Evolutionary conservation across 2,797 vertebrate genomes (phyloP), one percentile per base, ranked within the genome.

Genomic region (Paedocypris micromegethes): DNA sequence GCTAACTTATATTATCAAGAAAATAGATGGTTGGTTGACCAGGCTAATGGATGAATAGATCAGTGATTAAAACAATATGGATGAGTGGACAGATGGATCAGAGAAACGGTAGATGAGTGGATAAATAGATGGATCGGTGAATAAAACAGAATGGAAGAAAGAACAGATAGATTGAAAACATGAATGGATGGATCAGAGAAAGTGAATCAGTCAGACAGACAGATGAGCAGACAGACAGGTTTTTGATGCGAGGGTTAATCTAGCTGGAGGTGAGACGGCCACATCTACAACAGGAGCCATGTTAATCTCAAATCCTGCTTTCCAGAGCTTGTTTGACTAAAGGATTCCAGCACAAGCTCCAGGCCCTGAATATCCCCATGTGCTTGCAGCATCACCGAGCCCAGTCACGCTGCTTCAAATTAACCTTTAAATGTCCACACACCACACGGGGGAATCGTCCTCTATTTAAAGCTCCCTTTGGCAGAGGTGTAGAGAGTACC

Each of bases 361-460:
- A 41, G 52, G 58, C 58, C 66, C 50, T 70, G 57, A 37, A 38
- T 72, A 56, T 54, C 68, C 53, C 69, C 49, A 64, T 9, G 9
- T 58, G 56, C 42, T 59, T 49, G 38, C 23, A 69, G 41, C 41
- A 23, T 23, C 23, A 23, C 23, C 1, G 23, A 23, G 76, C 75
- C 62, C 79, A 83, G 78, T 84, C 83, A 86, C 74, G 76, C 81
- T 77, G 80, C 77, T 81, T 80, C 53, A 82, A 81, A 78, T 73
- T 74, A 75, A 80, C 80, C 80, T 81, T 59, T 49, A 55, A n/a
- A 77, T 74, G 73, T 69, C 73, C 78, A 59, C 72, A 67, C 66
- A 72, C 62, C 44, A 54, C 75, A 76, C 72, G 70, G 70, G 62
- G 58, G 55, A 74, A 64, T 55, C 48, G 59, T 60, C 64, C 37